A percentile compares a stretch with the other conserved stretches of the same genome.
phyloP scores from a whole-genome alignment of 1,140 invertebrate genomes.

The Macrosteles quadrilineatus region DNA sequence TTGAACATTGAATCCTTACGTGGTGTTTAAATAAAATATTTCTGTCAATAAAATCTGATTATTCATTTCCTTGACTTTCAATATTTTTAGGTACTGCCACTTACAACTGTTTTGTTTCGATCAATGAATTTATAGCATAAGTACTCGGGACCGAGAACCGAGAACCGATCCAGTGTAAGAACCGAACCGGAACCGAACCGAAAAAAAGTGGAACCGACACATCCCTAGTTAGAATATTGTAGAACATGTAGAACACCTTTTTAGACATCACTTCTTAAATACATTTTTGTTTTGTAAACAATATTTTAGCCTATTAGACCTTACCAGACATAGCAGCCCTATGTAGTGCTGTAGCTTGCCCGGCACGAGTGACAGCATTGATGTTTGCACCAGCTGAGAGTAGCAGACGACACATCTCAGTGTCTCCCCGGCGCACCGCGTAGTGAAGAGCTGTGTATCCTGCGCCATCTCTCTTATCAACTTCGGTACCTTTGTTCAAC shows the following conservation, averaged over 20 bases:
- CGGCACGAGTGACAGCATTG: slow-evolving; percentile 71
- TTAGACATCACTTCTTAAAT: not conserved
- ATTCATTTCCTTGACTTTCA: too few species aligned
- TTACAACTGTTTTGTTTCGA: too few species aligned
- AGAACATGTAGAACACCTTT: not conserved
- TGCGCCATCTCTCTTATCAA: slow-evolving; percentile 58
- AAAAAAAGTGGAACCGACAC: not conserved
- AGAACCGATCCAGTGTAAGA: too few species aligned
- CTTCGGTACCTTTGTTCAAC: slow-evolving; percentile 55
- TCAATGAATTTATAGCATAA: too few species aligned
- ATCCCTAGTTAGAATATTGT: not conserved
- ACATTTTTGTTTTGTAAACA: not conserved
- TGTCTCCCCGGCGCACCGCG: slow-evolving; percentile 76
- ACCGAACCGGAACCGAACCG: too few species aligned
- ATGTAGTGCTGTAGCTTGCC: slow-evolving; percentile 76
- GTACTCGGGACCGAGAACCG: too few species aligned
- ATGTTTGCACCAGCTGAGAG: slow-evolving; percentile 68
- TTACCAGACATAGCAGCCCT: slow-evolving; percentile 74
- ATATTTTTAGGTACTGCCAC: too few species aligned
- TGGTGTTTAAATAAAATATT: too few species aligned
- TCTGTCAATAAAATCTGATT: too few species aligned
- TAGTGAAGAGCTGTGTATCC: slow-evolving; percentile 85
- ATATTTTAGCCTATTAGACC: not conserved
- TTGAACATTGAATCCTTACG: too few species aligned
- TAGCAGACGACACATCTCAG: slow-evolving; percentile 67